phyloP scores from a whole-genome alignment of 2,797 vertebrate genomes.

The Girardinus metallicus region DNA sequence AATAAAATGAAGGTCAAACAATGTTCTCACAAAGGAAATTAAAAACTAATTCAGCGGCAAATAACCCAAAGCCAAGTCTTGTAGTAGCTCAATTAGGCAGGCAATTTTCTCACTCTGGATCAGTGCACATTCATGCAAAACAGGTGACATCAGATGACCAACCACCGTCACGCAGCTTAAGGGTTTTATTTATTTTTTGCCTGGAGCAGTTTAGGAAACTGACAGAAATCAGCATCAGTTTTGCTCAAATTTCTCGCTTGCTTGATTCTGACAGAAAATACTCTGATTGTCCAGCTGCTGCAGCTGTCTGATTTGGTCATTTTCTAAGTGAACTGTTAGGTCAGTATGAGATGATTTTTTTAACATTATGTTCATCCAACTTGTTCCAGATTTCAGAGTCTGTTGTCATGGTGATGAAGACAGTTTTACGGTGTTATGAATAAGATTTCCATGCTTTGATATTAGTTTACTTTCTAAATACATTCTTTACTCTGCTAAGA shows the following conservation, averaged over 20 bases:
- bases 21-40: slow-evolving; percentile 10
- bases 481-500: neutral
- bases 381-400: neutral
- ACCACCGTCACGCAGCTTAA: neutral
- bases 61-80: slow-evolving; percentile 2
- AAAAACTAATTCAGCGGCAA: slow-evolving; percentile 10
- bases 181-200: neutral
- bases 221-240: neutral
- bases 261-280: neutral
- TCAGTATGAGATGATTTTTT: neutral
- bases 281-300: neutral
- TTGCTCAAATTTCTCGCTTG: neutral
- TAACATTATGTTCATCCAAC: neutral
- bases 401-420: neutral
- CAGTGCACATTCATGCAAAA: slow-evolving; percentile 1
- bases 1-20: slow-evolving; percentile 6
- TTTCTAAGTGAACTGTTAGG: neutral
- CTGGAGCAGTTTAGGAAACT: neutral
- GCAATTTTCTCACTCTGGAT: slow-evolving; percentile 4
- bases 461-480: neutral
- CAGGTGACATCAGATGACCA: neutral
- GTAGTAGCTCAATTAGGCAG: slow-evolving; percentile 3
- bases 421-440: neutral
- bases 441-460: neutral
- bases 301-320: neutral